A percentile compares a stretch with the other conserved stretches of the same genome.
These are phyloP conservation scores for Cryptus viduatorius DNA, from an alignment of 2,888 invertebrate genomes.

Conservation along the genomic window DNA sequence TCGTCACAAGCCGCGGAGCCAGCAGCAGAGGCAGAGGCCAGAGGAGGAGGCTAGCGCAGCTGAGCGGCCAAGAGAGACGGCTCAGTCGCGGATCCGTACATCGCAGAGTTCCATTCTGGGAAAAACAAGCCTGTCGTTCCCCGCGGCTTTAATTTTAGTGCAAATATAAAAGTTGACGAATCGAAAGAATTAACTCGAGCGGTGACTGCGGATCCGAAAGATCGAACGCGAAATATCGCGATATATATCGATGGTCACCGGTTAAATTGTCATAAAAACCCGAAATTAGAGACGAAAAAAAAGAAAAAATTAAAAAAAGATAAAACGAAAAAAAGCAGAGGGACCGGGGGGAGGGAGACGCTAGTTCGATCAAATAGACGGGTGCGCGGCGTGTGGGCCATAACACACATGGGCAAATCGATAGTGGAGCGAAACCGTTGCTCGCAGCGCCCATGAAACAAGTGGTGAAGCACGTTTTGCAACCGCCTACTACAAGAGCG, in stretches of 20 bases:
- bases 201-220: not conserved
- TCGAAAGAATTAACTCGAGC: not conserved
- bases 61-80: slow-evolving; percentile 67
- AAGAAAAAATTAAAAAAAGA: slow-evolving; percentile 18
- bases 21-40: slow-evolving; percentile 67
- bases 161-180: slow-evolving; percentile 15
- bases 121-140: slow-evolving; percentile 61
- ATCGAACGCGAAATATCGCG: not conserved
- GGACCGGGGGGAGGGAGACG: not conserved
- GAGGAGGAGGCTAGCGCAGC: slow-evolving; percentile 68
- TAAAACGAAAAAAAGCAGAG: slow-evolving; percentile 21
- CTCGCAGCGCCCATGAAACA: slow-evolving; percentile 83
- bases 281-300: slow-evolving; percentile 1
- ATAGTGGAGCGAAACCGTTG: slow-evolving; percentile 80
- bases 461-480: slow-evolving; percentile 79
- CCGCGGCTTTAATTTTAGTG: slow-evolving; percentile 61
- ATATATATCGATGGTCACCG: not conserved
- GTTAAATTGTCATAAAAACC: not conserved
- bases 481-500: slow-evolving; percentile 60
- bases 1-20: slow-evolving; percentile 74
- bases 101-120: slow-evolving; percentile 68
- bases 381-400: slow-evolving; percentile 59
- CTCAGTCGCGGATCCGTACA: slow-evolving; percentile 70
- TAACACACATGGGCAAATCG: slow-evolving; percentile 78
- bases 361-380: slow-evolving; percentile 37